Evolutionary conservation across 2,113 vertebrate genomes (phyloP).

Genomic region (Accipiter cooperii): DNA sequence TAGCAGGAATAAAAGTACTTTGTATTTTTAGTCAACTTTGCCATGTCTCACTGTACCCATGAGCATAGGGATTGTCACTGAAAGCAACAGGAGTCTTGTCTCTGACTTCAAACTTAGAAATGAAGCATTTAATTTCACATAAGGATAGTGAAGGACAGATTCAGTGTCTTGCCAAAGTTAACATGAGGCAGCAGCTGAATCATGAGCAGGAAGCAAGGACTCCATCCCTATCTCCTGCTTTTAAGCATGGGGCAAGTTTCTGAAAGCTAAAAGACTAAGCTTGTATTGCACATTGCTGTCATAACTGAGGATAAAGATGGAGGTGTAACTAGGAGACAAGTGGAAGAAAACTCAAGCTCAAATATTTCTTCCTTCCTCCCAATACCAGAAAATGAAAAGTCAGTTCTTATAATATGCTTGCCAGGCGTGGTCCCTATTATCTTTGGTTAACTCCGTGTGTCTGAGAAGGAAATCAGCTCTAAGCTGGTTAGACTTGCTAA

Average conservation of each 20-base stretch:
- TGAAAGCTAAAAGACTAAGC: not conserved
- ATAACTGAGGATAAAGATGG: not conserved
- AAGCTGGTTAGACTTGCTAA: not conserved
- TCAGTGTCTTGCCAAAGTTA: not conserved
- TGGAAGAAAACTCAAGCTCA: not conserved
- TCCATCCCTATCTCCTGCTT: not conserved
- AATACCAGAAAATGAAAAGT: not conserved
- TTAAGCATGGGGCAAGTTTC: not conserved
- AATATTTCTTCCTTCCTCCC: not conserved
- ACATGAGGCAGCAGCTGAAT: not conserved
- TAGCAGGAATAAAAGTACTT: not conserved
- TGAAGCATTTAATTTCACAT: not conserved
- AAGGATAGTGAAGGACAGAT: not conserved
- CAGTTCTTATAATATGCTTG: not conserved
- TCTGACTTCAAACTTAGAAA: not conserved
- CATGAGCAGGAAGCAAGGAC: not conserved
- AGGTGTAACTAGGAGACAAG: not conserved
- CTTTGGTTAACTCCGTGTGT: slow-evolving; percentile 6
- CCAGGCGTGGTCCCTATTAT: not conserved
- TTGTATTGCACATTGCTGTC: not conserved
- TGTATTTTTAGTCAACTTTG: not conserved
- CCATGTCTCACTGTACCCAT: not conserved
- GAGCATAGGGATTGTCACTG: not conserved
- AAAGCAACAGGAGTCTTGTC: not conserved
- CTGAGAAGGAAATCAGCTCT: slow-evolving; percentile 44